These are phyloP conservation scores for Todiramphus saurophagus DNA, from an alignment of 2,113 vertebrate genomes.

Conservation along the genomic window DNA sequence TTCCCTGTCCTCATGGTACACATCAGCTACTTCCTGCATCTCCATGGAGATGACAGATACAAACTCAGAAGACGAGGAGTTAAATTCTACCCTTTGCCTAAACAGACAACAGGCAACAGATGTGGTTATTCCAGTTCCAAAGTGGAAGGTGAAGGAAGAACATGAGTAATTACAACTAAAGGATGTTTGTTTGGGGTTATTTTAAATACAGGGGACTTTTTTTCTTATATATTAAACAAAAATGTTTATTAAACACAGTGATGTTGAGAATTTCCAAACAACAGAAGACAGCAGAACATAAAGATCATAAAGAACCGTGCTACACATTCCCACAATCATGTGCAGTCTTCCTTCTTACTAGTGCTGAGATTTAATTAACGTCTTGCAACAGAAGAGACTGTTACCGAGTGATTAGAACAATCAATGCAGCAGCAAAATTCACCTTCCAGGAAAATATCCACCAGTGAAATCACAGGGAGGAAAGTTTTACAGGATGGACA, in stretches of 20 bases:
- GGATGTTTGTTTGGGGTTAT: background rate
- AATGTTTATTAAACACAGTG: background rate
- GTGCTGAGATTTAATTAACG: background rate
- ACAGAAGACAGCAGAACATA: background rate
- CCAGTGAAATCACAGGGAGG: background rate
- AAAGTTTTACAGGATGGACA: background rate
- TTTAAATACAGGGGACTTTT: background rate
- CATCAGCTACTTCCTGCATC: background rate
- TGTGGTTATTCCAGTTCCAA: background rate
- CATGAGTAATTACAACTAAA: background rate
- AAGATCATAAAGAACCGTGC: background rate
- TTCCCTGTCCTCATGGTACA: background rate
- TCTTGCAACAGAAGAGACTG: background rate
- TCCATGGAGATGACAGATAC: background rate
- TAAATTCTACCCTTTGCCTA: background rate
- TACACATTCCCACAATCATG: background rate
- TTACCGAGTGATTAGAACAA: background rate
- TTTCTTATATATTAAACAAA: background rate
- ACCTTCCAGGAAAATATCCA: background rate
- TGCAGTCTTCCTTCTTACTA: background rate
- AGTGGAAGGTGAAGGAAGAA: background rate
- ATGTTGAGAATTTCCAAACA: background rate
- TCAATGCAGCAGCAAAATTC: accelerated
- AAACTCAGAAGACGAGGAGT: background rate
- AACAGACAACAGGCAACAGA: background rate